Evolutionary conservation across 2,888 invertebrate species (phyloP).

Genomic region (Tribolium freemani): DNA sequence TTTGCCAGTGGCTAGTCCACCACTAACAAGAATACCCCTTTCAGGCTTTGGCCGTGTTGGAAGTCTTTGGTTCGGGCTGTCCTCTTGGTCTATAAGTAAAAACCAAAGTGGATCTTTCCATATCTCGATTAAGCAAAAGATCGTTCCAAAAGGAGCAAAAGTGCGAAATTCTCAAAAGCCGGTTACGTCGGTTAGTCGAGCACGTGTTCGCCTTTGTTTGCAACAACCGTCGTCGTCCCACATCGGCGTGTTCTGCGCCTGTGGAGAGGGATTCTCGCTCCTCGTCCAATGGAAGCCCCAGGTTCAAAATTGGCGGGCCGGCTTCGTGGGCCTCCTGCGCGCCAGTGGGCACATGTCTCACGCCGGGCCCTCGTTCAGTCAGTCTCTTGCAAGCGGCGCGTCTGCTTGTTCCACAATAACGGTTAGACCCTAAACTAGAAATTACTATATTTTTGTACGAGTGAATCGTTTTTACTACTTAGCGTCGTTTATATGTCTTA

Average conservation of each 20-base stretch:
- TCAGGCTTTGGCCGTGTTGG: neutral
- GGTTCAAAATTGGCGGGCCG: conserved; percentile 60
- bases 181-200: conserved; percentile 50
- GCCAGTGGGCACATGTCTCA: conserved; percentile 66
- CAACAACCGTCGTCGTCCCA: conserved; percentile 40
- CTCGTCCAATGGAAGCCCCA: conserved; percentile 48
- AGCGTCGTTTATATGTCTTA: conserved; percentile 63
- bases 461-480: conserved; percentile 63
- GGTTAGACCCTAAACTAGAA: conserved; percentile 59
- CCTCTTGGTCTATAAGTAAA: neutral
- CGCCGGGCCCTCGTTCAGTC: conserved; percentile 64
- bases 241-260: conserved; percentile 42
- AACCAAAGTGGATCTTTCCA: conserved; percentile 2
- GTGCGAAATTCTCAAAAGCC: conserved; percentile 45
- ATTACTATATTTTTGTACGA: conserved; percentile 69
- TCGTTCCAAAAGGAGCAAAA: conserved; percentile 30
- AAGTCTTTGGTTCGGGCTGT: neutral
- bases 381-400: conserved; percentile 65
- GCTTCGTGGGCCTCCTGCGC: conserved; percentile 69
- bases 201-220: conserved; percentile 60
- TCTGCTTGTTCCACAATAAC: conserved; percentile 63
- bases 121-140: conserved; percentile 19
- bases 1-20: too few relatives aligned
- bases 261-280: conserved; percentile 7
- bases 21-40: neutral